Conservation (phyloP, 2,888 invertebrate genomes). For the Polydrusus cervinus region DNA sequence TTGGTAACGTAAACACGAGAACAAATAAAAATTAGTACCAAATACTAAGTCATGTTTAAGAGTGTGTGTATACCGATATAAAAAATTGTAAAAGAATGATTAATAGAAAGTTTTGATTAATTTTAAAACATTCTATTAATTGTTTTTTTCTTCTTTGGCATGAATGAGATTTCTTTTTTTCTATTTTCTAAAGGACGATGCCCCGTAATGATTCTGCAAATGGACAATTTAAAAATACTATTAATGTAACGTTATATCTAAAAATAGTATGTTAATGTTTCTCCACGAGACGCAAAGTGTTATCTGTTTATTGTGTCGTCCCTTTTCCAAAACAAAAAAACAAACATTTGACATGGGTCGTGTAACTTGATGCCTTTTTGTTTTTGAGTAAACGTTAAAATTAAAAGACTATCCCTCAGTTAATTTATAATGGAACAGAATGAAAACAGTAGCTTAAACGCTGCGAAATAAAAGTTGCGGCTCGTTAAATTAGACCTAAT, state of each 20-base stretch:
- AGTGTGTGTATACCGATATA: no score
- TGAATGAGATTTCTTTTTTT: no score
- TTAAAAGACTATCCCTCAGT: slow-evolving; percentile 6
- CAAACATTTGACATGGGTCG: slow-evolving; percentile 34
- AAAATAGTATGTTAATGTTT: not conserved
- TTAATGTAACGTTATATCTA: not conserved
- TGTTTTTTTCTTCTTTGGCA: no score
- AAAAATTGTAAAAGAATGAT: no score
- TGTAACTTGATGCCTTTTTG: slow-evolving; percentile 33
- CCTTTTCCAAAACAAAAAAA: slow-evolving; percentile 6
- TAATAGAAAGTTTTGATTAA: no score
- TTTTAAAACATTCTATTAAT: no score
- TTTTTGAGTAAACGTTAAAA: slow-evolving; percentile 26
- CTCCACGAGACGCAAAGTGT: not conserved
- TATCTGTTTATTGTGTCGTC: slow-evolving; percentile 25
- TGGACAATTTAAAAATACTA: not conserved
- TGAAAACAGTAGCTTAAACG: not conserved
- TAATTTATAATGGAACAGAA: slow-evolving; percentile 20
- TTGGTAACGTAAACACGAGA: no score
- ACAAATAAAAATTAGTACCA: no score
- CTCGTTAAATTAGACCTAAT: not conserved
- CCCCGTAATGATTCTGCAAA: no score
- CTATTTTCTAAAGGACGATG: no score
- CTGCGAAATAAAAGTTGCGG: not conserved
- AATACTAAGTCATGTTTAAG: no score